Conservation (phyloP, 2,888 invertebrate genomes). For the Cylindroiulus punctatus region DNA sequence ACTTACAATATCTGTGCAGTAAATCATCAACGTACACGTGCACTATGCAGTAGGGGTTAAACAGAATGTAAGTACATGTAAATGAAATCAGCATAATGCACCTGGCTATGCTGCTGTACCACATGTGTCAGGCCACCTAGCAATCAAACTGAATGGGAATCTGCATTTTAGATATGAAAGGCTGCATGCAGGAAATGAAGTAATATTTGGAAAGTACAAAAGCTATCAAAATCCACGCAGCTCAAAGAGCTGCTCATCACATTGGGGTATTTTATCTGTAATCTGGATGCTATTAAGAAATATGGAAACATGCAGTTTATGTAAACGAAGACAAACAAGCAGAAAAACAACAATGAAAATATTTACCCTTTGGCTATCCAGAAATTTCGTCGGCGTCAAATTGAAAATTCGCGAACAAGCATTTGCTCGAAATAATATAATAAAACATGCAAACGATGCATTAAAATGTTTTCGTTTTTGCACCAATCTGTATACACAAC, state of each 20-base stretch:
- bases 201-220: background rate
- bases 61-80: background rate
- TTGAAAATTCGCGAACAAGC: background rate
- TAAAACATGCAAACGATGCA: constrained; percentile 45
- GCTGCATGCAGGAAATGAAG: background rate
- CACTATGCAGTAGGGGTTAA: too few species aligned
- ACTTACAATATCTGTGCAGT: too few species aligned
- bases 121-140: background rate
- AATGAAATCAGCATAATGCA: too few species aligned
- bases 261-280: background rate
- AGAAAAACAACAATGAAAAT: constrained; percentile 24
- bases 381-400: background rate
- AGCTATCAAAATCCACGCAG: background rate
- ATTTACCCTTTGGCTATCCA: background rate
- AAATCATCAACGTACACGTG: too few species aligned
- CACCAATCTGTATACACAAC: background rate
- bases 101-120: too few species aligned
- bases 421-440: constrained; percentile 43
- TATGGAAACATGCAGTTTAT: background rate
- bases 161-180: background rate
- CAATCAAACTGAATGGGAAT: background rate
- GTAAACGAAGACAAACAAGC: constrained; percentile 7
- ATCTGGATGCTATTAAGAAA: background rate
- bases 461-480: constrained; percentile 44
- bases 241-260: background rate